Conservation (phyloP, 2,797 vertebrate genomes). For the Trachurus trachurus region DNA sequence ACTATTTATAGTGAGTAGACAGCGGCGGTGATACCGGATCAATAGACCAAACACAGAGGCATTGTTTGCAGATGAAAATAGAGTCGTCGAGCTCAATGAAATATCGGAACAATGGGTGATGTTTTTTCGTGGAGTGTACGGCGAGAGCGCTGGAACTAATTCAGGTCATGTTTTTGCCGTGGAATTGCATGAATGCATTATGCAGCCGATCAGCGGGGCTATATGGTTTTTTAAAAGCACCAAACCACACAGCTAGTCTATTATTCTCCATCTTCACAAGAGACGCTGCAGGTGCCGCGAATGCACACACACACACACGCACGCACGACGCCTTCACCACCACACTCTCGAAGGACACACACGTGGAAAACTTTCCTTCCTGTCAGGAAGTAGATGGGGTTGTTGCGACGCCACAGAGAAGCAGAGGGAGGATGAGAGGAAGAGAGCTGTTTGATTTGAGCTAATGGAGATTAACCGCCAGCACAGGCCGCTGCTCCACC, state of each 20-base stretch:
- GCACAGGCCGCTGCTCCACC: slow-evolving; percentile 17
- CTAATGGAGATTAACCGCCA: slow-evolving; percentile 55
- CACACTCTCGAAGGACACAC: slow-evolving; percentile 26
- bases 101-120: neutral
- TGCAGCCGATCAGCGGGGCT: slow-evolving; percentile 17
- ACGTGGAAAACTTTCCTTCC: slow-evolving; percentile 34
- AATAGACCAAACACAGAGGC: slow-evolving; percentile 48
- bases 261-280: slow-evolving; percentile 52
- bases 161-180: neutral
- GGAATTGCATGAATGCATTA: slow-evolving; percentile 23
- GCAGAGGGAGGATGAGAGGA: slow-evolving; percentile 26
- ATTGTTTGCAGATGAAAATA: slow-evolving; percentile 57
- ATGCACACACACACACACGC: slow-evolving; percentile 6
- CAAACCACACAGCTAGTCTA: slow-evolving; percentile 48
- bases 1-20: slow-evolving; percentile 58
- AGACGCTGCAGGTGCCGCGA: slow-evolving; percentile 26
- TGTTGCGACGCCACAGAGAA: neutral
- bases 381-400: neutral
- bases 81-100: slow-evolving; percentile 38
- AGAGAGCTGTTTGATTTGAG: slow-evolving; percentile 45
- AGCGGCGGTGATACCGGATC: slow-evolving; percentile 45
- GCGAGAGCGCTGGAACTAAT: neutral
- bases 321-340: neutral
- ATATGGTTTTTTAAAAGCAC: slow-evolving; percentile 9
- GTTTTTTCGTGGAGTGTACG: neutral